Conservation (phyloP, 1,140 invertebrate genomes). For the Hesperophylax magnus region DNA sequence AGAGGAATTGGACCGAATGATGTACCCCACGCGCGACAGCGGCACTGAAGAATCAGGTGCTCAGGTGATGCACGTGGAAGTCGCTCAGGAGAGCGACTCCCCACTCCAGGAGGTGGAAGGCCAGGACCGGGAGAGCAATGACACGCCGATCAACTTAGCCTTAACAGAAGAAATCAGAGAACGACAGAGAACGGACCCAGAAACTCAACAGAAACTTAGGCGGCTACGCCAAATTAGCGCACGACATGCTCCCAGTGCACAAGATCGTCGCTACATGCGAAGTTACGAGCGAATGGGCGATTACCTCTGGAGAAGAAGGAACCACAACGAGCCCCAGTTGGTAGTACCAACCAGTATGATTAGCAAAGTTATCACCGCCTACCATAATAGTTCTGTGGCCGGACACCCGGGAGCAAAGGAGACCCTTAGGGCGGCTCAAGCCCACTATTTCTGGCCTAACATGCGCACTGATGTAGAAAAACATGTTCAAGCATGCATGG, state of each 20-base stretch:
- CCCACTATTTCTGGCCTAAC: too few relatives aligned
- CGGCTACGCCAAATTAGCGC: background rate
- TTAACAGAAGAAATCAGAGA: background rate
- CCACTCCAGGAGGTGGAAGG: background rate
- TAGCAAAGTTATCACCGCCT: background rate
- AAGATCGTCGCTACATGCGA: background rate
- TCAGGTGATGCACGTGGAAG: background rate
- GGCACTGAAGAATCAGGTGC: background rate
- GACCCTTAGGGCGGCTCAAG: too few relatives aligned
- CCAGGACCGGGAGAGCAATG: background rate
- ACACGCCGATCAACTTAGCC: background rate
- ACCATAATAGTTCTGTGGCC: too few relatives aligned
- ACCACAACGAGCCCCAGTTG: background rate
- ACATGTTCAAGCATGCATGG: too few relatives aligned
- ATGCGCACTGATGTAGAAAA: too few relatives aligned
- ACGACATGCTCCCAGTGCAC: background rate
- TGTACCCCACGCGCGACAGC: background rate
- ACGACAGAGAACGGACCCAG: background rate
- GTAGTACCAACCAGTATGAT: background rate
- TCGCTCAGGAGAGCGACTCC: background rate
- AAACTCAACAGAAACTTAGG: background rate
- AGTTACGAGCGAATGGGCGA: background rate
- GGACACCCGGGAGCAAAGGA: too few relatives aligned
- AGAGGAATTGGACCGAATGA: background rate
- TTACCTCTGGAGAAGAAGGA: background rate